Conservation (phyloP, 2,797 vertebrate genomes). For the Centropyge bicolor region DNA sequence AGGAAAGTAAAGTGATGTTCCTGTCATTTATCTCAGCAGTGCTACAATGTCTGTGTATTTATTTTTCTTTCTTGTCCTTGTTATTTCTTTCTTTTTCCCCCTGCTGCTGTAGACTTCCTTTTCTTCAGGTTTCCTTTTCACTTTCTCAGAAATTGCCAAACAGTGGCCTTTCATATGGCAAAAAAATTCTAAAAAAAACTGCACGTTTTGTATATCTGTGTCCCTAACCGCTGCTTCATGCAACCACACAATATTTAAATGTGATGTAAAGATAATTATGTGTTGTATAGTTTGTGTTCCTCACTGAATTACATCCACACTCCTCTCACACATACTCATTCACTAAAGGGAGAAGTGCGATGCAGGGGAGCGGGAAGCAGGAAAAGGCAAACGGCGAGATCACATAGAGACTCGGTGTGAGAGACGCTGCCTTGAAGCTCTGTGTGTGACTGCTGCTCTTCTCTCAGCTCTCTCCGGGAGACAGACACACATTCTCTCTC, state of each 20-base stretch:
- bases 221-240: background rate
- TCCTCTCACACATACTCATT: background rate
- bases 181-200: background rate
- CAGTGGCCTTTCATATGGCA: background rate
- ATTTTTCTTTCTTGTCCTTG: constrained; percentile 26
- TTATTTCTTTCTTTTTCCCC: constrained; percentile 25
- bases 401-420: constrained; percentile 39
- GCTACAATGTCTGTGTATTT: constrained; percentile 44
- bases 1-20: constrained; percentile 56
- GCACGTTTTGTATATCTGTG: background rate
- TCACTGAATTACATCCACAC: constrained; percentile 53
- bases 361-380: constrained; percentile 57
- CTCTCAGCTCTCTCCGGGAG: constrained; percentile 33
- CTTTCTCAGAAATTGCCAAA: constrained; percentile 20
- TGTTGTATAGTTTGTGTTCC: constrained; percentile 27
- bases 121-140: constrained; percentile 52
- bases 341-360: constrained; percentile 43
- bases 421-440: constrained; percentile 27
- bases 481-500: background rate
- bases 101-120: constrained; percentile 16
- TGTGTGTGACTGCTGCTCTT: constrained; percentile 49
- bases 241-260: constrained; percentile 23
- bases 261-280: constrained; percentile 25
- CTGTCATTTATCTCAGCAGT: constrained; percentile 76
- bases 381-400: constrained; percentile 67